Evolutionary conservation across 2,888 invertebrate genomes (phyloP).

Genomic region (Aethes cnicana): DNA sequence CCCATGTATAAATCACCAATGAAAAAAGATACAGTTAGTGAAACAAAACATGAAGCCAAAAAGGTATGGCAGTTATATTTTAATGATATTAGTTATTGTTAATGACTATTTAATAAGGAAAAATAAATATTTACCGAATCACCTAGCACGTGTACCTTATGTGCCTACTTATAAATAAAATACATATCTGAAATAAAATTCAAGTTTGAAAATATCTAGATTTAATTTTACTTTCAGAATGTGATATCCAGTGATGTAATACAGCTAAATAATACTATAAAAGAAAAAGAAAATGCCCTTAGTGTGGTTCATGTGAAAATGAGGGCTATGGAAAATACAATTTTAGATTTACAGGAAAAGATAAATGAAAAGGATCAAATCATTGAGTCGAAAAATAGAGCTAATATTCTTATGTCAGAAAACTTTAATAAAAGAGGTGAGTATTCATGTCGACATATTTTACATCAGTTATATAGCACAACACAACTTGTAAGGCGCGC

Average conservation of each 20-base stretch:
- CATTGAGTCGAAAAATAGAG: slow-evolving; percentile 90
- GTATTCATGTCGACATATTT: background rate
- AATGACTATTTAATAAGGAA: too few relatives aligned
- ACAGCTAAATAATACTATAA: slow-evolving; percentile 85
- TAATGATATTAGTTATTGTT: too few relatives aligned
- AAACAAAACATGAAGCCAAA: slow-evolving; percentile 38
- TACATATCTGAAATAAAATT: slow-evolving; percentile 1
- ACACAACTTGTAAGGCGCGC: too few relatives aligned
- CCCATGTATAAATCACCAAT: slow-evolving; percentile 57
- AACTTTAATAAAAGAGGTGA: slow-evolving; percentile 85
- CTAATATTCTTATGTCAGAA: slow-evolving; percentile 88
- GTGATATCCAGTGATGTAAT: slow-evolving; percentile 62
- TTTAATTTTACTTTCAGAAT: slow-evolving; percentile 43
- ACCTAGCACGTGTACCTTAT: too few relatives aligned
- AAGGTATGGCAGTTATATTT: too few relatives aligned
- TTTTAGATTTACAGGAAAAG: slow-evolving; percentile 92
- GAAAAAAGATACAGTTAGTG: slow-evolving; percentile 51
- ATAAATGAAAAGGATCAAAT: slow-evolving; percentile 92
- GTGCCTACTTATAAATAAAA: too few relatives aligned
- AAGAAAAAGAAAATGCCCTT: slow-evolving; percentile 74
- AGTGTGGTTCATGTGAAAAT: slow-evolving; percentile 72
- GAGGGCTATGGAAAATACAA: slow-evolving; percentile 86
- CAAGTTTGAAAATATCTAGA: slow-evolving; percentile 1
- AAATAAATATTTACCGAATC: too few relatives aligned
- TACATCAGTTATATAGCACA: too few relatives aligned